Percentiles rank a stretch among this genome's conserved stretches.
Evolutionary conservation across 2,888 invertebrate species (phyloP).

Genomic region (Tortrix viridana): DNA sequence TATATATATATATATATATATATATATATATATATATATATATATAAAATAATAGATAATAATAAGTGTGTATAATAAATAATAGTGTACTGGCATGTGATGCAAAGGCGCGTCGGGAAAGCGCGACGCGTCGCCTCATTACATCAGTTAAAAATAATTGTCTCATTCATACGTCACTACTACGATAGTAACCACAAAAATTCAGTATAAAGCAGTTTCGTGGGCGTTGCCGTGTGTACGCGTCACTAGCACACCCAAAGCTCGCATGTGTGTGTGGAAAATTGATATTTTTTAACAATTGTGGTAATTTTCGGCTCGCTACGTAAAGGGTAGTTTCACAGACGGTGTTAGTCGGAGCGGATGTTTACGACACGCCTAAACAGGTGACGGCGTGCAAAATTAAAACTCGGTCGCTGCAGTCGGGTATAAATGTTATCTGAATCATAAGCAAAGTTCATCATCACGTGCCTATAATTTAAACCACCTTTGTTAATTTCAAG

Average conservation of each 20-base stretch:
- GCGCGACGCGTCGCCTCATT: slow-evolving; percentile 56
- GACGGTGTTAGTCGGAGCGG: no score
- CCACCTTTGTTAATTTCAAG: no score
- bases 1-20: no score
- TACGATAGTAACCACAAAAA: slow-evolving; percentile 79
- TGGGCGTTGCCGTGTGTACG: slow-evolving; percentile 69
- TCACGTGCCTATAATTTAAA: no score
- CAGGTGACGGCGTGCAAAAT: no score
- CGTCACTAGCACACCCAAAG: slow-evolving; percentile 43
- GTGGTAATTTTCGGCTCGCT: neutral
- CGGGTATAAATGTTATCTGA: no score
- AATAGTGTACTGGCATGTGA: slow-evolving; percentile 68
- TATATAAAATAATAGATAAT: no score
- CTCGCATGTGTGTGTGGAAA: neutral
- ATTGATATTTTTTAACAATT: slow-evolving; percentile 13
- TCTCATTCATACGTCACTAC: slow-evolving; percentile 77
- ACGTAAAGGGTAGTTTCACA: no score
- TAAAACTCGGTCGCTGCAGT: no score
- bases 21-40: no score
- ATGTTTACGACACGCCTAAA: no score
- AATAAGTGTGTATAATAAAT: slow-evolving; percentile 27
- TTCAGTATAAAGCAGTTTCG: slow-evolving; percentile 74
- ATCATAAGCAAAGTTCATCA: no score
- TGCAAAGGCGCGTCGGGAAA: slow-evolving; percentile 49
- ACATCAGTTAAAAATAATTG: slow-evolving; percentile 77